Conservation (phyloP, 2,797 vertebrate genomes). For the Neoniphon sammara region DNA sequence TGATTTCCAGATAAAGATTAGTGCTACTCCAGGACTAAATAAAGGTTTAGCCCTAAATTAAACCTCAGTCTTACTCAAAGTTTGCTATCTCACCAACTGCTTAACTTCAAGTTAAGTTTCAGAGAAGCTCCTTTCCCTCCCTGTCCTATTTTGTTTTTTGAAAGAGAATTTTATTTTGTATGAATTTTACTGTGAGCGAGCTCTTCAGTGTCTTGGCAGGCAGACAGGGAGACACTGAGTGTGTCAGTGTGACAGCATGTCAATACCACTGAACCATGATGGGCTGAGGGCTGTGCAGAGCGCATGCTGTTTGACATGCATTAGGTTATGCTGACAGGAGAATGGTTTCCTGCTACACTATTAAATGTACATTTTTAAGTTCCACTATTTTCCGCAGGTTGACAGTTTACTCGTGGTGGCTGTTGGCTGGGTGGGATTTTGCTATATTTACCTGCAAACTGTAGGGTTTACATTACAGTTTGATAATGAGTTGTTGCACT, state of each 20-base stretch:
- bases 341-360: background rate
- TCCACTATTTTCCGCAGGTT: too few relatives aligned
- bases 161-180: conserved; percentile 3
- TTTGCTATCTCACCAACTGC: background rate
- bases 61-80: background rate
- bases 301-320: conserved; percentile 18
- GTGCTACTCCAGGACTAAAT: too few relatives aligned
- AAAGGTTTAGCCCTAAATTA: too few relatives aligned
- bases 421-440: too few relatives aligned
- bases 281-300: conserved; percentile 16
- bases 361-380: conserved; percentile 8
- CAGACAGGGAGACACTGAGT: conserved; percentile 16
- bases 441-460: too few relatives aligned
- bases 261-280: conserved; percentile 29
- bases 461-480: too few relatives aligned
- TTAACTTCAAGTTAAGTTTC: background rate
- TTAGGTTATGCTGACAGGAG: conserved; percentile 10
- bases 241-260: conserved; percentile 39
- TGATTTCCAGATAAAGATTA: too few relatives aligned
- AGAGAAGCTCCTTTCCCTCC: background rate
- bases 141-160: background rate
- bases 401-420: too few relatives aligned
- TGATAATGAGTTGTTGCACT: too few relatives aligned
- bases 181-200: conserved; percentile 5
- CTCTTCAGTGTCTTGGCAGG: conserved; percentile 13